Evolutionary conservation across 2,888 invertebrate genomes (phyloP).

Genomic region (Scelioninae gen. 1): DNA sequence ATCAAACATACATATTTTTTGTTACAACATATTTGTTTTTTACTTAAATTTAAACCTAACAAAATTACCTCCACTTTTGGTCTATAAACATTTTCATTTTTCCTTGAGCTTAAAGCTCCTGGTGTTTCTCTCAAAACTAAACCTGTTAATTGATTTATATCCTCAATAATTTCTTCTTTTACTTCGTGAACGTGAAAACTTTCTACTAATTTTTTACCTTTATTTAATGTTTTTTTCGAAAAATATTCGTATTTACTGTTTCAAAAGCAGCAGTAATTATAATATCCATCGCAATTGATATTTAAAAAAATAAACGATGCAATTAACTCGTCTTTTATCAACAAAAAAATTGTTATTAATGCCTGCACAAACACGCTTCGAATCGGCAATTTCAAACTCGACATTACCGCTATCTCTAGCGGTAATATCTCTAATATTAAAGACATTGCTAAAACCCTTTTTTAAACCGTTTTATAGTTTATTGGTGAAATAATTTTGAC

Average conservation of each 20-base stretch:
- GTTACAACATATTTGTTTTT: too few species aligned
- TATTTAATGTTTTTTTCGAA: slow-evolving; percentile 3
- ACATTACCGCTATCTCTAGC: background rate
- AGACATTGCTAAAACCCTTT: too few species aligned
- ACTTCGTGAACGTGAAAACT: background rate
- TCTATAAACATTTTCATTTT: slow-evolving; percentile 2
- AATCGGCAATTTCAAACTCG: background rate
- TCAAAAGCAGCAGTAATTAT: slow-evolving; percentile 7
- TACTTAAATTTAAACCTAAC: too few species aligned
- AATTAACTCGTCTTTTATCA: background rate
- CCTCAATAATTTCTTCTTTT: background rate
- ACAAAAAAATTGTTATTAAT: background rate
- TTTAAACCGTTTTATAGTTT: too few species aligned
- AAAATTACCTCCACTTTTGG: slow-evolving; percentile 7
- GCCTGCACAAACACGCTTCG: background rate
- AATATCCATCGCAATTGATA: background rate
- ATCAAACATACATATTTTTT: too few species aligned
- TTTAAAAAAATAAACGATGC: background rate
- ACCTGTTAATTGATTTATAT: slow-evolving; percentile 1
- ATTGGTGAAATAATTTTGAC: too few species aligned
- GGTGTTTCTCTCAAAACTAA: slow-evolving; percentile 2
- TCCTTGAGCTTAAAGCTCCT: background rate
- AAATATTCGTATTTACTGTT: background rate
- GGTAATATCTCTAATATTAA: too few species aligned
- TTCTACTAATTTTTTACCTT: background rate